phyloP scores from a whole-genome alignment of 1,140 invertebrate species.

The Drosophila tristis region DNA sequence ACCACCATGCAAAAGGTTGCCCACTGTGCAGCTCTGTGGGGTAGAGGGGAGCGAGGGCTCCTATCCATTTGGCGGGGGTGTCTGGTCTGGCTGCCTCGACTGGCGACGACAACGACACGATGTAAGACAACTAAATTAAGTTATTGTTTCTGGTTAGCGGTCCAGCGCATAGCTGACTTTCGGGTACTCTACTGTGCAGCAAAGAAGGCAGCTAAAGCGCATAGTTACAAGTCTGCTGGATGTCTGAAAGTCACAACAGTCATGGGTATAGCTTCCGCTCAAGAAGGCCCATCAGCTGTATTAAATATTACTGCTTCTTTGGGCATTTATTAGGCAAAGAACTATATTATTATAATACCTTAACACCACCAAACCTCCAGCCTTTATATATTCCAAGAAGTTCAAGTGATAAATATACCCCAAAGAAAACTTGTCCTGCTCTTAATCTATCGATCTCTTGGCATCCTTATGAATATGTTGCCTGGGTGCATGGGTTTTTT shows the following conservation, averaged over 20 bases:
- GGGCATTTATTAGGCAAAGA: too few relatives aligned
- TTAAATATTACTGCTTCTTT: too few relatives aligned
- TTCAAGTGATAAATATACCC: background rate
- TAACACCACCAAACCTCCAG: too few relatives aligned
- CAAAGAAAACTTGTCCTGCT: background rate
- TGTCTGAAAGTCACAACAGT: too few relatives aligned
- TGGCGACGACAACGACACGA: constrained; percentile 71
- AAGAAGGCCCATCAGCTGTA: too few relatives aligned
- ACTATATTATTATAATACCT: too few relatives aligned
- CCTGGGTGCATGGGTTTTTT: background rate
- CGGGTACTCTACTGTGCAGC: constrained; percentile 19
- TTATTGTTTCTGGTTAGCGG: constrained; percentile 58
- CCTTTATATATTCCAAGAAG: too few relatives aligned
- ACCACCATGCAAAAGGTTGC: constrained; percentile 61
- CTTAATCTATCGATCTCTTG: constrained; percentile 29
- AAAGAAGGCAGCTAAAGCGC: too few relatives aligned
- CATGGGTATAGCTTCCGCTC: too few relatives aligned
- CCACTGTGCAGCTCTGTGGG: constrained; percentile 27
- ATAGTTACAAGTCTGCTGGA: too few relatives aligned
- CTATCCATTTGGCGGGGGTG: constrained; percentile 24
- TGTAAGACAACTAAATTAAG: constrained; percentile 81
- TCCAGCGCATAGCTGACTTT: background rate
- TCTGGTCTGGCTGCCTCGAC: constrained; percentile 30
- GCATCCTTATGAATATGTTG: constrained; percentile 35
- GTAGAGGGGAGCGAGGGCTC: constrained; percentile 17